Conservation (phyloP, 2,113 vertebrate genomes). For the Bombycilla garrulus region DNA sequence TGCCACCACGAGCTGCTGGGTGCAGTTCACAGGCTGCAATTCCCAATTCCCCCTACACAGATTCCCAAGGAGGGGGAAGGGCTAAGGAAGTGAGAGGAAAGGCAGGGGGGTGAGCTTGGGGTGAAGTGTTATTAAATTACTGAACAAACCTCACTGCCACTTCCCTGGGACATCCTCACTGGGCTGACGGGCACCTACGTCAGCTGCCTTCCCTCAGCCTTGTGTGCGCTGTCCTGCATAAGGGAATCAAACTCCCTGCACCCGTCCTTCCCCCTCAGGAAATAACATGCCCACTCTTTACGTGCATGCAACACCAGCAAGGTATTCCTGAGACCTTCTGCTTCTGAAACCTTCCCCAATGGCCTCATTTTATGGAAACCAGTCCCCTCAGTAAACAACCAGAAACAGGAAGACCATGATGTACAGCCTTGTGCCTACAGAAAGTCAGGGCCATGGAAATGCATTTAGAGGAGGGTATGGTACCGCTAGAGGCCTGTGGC, state of each 20-base stretch:
- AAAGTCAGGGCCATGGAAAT: not conserved
- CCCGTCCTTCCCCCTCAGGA: not conserved
- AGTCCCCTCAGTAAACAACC: not conserved
- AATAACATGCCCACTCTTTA: not conserved
- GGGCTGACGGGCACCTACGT: fast-evolving
- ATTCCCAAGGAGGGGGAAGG: slow-evolving; percentile 53
- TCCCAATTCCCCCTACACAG: slow-evolving; percentile 2
- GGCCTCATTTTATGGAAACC: not conserved
- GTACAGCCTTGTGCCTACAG: not conserved
- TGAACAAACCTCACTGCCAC: not conserved
- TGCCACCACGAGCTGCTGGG: slow-evolving; percentile 41
- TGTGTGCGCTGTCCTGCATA: fast-evolving
- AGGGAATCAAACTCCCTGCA: not conserved
- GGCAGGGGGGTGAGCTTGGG: not conserved
- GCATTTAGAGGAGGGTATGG: not conserved
- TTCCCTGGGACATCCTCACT: not conserved
- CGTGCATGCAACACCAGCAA: not conserved
- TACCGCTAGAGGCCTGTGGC: not conserved
- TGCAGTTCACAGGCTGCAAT: slow-evolving; percentile 57
- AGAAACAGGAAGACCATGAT: not conserved
- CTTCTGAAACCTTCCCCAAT: not conserved
- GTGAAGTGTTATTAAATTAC: slow-evolving; percentile 13
- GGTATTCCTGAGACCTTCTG: not conserved
- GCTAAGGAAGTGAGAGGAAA: not conserved
- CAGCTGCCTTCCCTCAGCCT: not conserved